Evolutionary conservation across 2,113 vertebrate species (phyloP), one percentile per base, ranked within the genome.

Genomic region (Casuarius casuarius): DNA sequence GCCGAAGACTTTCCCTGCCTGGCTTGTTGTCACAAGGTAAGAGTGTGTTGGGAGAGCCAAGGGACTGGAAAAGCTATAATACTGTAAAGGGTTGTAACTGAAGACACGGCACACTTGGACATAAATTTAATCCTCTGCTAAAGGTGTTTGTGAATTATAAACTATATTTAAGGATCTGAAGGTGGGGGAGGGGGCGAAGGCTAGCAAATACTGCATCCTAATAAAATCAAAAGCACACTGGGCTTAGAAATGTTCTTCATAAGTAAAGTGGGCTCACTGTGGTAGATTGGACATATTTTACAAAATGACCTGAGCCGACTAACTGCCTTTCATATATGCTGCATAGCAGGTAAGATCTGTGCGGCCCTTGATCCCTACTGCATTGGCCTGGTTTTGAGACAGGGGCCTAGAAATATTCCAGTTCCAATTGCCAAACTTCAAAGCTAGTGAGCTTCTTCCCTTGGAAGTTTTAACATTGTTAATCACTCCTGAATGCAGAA

Each of bases 1-100:
- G 98, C 87, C 98, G 99, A 71, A 99, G 99, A 77, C 99, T 99
- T 52, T 99, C 99, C 8, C 98, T 99, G 9, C 99, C 99, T 10
- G 99, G 99, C 59, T 98, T 99, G 94, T 98, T 99, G 90, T 99
- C 99, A 90, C 99, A 99, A 98, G 99, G 99, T 99, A 98, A 98
- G 77, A 71, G 14, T 59, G 33, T 7, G 2, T 25, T 68, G 66
- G 70, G 25, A 70, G 63, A 79, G 62, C 5, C 10, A 25, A n/a
- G 29, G 40, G 15, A 17, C 18, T 52, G 25, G 29, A 73, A 58
- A 89, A 76, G 6, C n/a, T 73, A 13, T 0, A 40, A 20, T 52
- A 33, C 35, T 21, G 9, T 52, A 10, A 31, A 84, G 17, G 4
- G 61, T 65, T 91, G 1, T 63, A 76, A 66, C 17, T 83, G 59